Conservation (phyloP, 2,888 invertebrate genomes). For the Apotomis turbidana region DNA sequence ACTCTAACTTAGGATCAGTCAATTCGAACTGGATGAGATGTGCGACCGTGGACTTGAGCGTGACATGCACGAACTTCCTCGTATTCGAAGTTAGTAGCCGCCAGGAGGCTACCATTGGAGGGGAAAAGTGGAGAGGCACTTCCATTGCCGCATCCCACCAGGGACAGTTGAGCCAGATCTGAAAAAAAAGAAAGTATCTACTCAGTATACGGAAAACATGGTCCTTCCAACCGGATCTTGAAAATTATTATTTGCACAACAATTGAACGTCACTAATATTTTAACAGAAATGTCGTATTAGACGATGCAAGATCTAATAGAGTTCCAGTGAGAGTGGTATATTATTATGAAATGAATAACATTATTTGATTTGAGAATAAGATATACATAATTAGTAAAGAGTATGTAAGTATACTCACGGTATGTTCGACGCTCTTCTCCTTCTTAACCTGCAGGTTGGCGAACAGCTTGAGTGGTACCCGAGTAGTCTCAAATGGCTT, state of each 20-base stretch:
- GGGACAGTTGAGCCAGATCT: conserved; percentile 90
- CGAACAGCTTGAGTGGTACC: conserved; percentile 87
- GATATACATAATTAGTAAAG: too few species aligned
- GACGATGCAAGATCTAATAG: too few species aligned
- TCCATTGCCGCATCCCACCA: conserved; percentile 90
- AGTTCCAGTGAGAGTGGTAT: too few species aligned
- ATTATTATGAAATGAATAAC: too few species aligned
- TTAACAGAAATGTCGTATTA: too few species aligned
- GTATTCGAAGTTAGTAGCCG: conserved; percentile 92
- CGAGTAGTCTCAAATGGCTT: conserved; percentile 86
- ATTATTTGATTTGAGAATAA: too few species aligned
- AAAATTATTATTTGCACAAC: too few species aligned
- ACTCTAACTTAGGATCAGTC: conserved; percentile 79
- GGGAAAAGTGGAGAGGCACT: conserved; percentile 90
- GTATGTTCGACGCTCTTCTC: conserved; percentile 89
- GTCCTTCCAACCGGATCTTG: conserved; percentile 3
- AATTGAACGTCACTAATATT: too few species aligned
- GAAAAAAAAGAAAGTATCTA: background rate
- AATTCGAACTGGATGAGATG: conserved; percentile 78
- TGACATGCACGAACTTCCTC: conserved; percentile 93
- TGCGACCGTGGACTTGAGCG: conserved; percentile 87
- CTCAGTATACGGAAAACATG: background rate
- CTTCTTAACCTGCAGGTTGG: conserved; percentile 88
- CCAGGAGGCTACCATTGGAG: conserved; percentile 92
- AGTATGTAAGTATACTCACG: conserved; percentile 63